phyloP scores from a whole-genome alignment of 2,113 vertebrate species.

The Mystacornis crossleyi region DNA sequence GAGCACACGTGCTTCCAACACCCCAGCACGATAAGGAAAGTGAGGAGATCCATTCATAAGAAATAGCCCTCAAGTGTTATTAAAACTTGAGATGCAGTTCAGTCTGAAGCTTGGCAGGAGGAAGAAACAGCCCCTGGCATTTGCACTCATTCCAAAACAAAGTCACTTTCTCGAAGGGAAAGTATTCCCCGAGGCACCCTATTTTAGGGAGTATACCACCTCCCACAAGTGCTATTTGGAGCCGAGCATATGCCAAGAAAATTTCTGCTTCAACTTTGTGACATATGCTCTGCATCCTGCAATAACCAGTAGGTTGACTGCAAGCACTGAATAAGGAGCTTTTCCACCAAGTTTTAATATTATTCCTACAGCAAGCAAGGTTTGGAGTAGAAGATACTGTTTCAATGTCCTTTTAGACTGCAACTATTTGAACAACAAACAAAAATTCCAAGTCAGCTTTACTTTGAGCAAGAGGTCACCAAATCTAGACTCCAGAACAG shows the following conservation, averaged over 20 bases:
- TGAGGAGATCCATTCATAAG: neutral
- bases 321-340: neutral
- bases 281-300: neutral
- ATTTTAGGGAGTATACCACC: neutral
- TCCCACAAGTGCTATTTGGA: neutral
- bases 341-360: neutral
- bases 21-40: neutral
- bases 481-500: neutral
- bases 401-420: neutral
- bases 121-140: neutral
- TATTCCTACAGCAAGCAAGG: neutral
- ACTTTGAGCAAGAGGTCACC: neutral
- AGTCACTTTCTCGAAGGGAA: neutral
- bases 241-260: neutral
- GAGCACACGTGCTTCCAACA: neutral
- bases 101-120: neutral
- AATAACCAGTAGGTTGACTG: neutral
- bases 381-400: neutral
- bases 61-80: neutral
- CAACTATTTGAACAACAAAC: neutral
- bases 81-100: neutral
- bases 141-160: neutral
- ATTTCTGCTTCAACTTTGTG: neutral
- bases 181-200: neutral
- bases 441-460: neutral